Evolutionary conservation across 2,797 vertebrate species (phyloP), one percentile per base, ranked within the genome.

Genomic region (Fundulus diaphanus): DNA sequence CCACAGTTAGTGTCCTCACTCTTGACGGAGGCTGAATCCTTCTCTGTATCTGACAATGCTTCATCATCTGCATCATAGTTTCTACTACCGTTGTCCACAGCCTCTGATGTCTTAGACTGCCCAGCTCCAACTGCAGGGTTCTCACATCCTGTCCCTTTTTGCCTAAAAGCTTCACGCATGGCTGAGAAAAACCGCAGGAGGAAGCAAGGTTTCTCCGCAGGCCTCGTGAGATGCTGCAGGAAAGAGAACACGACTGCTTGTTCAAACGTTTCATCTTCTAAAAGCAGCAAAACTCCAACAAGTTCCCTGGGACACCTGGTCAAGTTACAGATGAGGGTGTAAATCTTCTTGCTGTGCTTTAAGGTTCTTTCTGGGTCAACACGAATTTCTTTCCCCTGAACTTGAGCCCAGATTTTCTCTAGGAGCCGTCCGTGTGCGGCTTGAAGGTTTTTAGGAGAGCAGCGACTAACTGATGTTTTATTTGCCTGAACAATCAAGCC

Each of bases 381-480:
- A 6, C 3, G 5, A 31, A 57, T 16, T 1, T 57, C 29, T 31
- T 57, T 27, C 15, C 29, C 16, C 56, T 57, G 13, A 57, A 57
- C 5, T 57, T 57, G 11, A 18, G 56, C 56, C 29, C 15, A 57
- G 56, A 57, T 31, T 31, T 57, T 57, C 27, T 7, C 27, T 7
- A 57, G 12, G 27, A 57, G 56, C 6, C 29, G 15, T 2, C 15
- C 29, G 15, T 57, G 29, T 31, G 27, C 31, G 27, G 56, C 29
- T 18, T 31, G 1, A 3, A 12, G 15, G 27, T 57, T 15, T 0
- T 0, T 0, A 7, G 5, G 5, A 57, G 56, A 57, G 56, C 6
- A 1, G 27, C 5, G 1, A 11, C 11, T 12, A 24, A 11, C 12
- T 24, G 52, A 54, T 0, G 9, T n/a, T 57, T 1, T 16, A 16